Conservation (phyloP, 1,140 invertebrate species). For the Eriosoma lanigerum region DNA sequence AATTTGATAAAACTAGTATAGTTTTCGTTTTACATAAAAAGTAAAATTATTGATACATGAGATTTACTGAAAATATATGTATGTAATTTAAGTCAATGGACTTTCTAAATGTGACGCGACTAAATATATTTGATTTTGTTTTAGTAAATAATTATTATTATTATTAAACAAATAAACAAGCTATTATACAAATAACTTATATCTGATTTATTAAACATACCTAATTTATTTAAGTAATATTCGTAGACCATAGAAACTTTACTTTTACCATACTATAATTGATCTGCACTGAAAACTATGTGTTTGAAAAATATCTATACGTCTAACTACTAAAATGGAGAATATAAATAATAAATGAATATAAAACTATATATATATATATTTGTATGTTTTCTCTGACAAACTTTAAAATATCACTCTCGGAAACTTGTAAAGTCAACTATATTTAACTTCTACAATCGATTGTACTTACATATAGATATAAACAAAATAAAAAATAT, state of each 20-base stretch:
- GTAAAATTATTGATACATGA: too few species aligned
- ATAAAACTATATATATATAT: background rate
- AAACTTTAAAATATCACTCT: background rate
- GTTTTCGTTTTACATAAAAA: too few species aligned
- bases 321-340: background rate
- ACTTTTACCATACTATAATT: constrained; percentile 29
- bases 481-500: too few species aligned
- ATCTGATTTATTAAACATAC: constrained; percentile 1
- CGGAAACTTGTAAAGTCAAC: background rate
- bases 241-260: constrained; percentile 22
- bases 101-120: too few species aligned
- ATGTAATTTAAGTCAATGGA: too few species aligned
- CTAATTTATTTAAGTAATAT: constrained; percentile 7
- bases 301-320: background rate
- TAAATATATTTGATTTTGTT: too few species aligned
- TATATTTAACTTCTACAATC: background rate
- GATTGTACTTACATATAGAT: too few species aligned
- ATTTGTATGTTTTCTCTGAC: background rate
- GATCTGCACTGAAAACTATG: constrained; percentile 16
- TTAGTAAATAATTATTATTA: too few species aligned
- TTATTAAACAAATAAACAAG: too few species aligned
- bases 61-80: too few species aligned
- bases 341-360: constrained; percentile 3
- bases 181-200: background rate
- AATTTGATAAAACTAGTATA: too few species aligned